phyloP scores from a whole-genome alignment of 2,888 invertebrate species.

The Philonicus albiceps region DNA sequence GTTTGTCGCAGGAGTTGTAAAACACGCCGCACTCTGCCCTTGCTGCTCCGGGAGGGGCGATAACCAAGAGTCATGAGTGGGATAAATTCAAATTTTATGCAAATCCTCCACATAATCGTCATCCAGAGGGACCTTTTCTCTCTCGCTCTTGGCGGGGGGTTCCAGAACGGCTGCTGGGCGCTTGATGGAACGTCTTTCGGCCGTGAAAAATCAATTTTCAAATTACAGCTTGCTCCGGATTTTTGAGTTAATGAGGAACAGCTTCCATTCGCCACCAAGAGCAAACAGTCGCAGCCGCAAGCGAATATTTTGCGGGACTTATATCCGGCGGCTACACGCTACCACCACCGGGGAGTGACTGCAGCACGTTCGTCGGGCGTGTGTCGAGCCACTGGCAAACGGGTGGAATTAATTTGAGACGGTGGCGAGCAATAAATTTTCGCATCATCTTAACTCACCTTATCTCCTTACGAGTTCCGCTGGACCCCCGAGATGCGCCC shows the following conservation, averaged over 20 bases:
- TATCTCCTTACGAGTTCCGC: not conserved
- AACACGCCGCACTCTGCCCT: not conserved
- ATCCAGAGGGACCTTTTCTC: not conserved
- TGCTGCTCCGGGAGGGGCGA: not conserved
- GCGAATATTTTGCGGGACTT: not conserved
- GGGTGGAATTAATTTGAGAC: not conserved
- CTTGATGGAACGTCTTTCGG: not conserved
- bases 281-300: not conserved
- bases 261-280: not conserved
- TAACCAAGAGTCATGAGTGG: not conserved
- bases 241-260: not conserved
- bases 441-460: not conserved
- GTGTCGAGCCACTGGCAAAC: not conserved
- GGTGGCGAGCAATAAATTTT: not conserved
- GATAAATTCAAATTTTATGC: constrained; percentile 22
- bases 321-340: not conserved
- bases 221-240: not conserved
- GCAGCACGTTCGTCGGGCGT: not conserved
- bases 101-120: not conserved
- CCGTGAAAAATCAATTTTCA: constrained; percentile 11
- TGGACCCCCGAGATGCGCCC: not conserved
- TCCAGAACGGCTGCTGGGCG: not conserved
- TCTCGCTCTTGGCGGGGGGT: not conserved
- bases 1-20: not conserved
- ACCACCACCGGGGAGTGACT: not conserved